Base-by-base conservation (phyloP, 2,888 invertebrate species). In the Stomorhina lunata region DNA sequence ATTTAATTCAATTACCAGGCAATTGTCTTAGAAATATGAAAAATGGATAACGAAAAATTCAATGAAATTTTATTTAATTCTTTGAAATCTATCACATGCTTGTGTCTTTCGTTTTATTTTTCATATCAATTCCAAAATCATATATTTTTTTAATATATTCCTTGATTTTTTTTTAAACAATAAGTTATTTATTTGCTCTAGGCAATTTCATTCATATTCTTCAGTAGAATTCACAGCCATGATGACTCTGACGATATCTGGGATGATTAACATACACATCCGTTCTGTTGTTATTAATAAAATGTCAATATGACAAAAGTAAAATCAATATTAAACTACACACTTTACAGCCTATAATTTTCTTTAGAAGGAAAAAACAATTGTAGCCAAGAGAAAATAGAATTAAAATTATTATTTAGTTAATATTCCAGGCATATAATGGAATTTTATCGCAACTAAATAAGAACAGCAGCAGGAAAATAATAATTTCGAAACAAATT, bases 231-330 rank as follows among this genome's bases (percentile, higher is more conserved):
- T n/a, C n/a, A 59, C 48, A 76, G 37, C 59, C 66, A 15, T 34
- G 17, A 66, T 66, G 37, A 66, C 17, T 45, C 37, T 71, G 43
- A 53, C 45, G 37, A 66, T n/a, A n/a, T n/a, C n/a, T n/a, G n/a
- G n/a, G n/a, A n/a, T 71, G 81, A 81, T 82, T 79, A 79, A 82
- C 82, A 82, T 82, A 82, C 82, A 79, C 82, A 82, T 82, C 82
- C 82, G 82, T 82, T 82, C 82, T 82, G n/a, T 79, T 79, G 82
- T 79, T 82, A 82, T 79, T 79, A 79, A 63, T 78, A 73, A 27
- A 78, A 68, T 63, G 59, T 78, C 63, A 75, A 82, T 79, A 71
- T 82, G 82, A 79, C 79, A 82, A 79, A 82, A 76, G 37, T 37
- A 79, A 82, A 79, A 71, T 75, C 79, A 79, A 79, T 71, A 75